A percentile compares a stretch with the other conserved stretches of the same genome.
Evolutionary conservation across 2,113 vertebrate species (phyloP).

Genomic region (Anoplopoma fimbria): DNA sequence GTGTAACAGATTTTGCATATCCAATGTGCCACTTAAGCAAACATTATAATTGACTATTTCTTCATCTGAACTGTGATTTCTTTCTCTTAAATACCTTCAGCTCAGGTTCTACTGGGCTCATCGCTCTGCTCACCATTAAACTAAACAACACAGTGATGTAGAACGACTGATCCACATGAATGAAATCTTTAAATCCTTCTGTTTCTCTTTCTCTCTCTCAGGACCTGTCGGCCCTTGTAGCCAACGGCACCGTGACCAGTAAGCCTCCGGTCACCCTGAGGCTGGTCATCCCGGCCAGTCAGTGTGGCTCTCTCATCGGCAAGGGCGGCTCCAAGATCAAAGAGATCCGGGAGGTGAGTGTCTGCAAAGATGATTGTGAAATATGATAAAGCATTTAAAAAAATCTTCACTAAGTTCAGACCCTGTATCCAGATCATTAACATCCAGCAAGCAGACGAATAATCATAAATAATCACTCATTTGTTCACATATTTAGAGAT

Average conservation of each 20-base stretch:
- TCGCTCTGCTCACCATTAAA: too few relatives aligned
- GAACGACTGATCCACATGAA: too few relatives aligned
- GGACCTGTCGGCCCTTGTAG: constrained; percentile 87
- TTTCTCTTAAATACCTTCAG: too few relatives aligned
- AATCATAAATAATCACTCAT: too few relatives aligned
- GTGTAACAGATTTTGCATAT: too few relatives aligned
- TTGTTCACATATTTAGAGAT: too few relatives aligned
- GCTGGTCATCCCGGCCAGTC: constrained; percentile 94
- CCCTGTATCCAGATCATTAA: too few relatives aligned
- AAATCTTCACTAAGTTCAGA: background rate
- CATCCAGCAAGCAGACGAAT: too few relatives aligned
- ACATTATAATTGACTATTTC: background rate
- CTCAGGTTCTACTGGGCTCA: too few relatives aligned
- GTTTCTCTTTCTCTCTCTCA: constrained; percentile 50
- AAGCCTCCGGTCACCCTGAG: constrained; percentile 92
- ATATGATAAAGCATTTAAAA: background rate
- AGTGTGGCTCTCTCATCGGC: constrained; percentile 95
- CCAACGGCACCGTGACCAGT: constrained; percentile 88
- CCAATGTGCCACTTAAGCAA: background rate
- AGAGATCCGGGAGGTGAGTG: constrained; percentile 93
- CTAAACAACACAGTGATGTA: too few relatives aligned
- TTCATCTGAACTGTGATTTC: background rate
- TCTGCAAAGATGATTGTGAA: background rate
- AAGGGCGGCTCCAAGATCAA: constrained; percentile 96
- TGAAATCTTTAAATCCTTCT: background rate